A percentile compares a stretch with the other conserved stretches of the same genome.
Conservation (phyloP, 2,888 invertebrate species). For the Bhutanitis thaidina region DNA sequence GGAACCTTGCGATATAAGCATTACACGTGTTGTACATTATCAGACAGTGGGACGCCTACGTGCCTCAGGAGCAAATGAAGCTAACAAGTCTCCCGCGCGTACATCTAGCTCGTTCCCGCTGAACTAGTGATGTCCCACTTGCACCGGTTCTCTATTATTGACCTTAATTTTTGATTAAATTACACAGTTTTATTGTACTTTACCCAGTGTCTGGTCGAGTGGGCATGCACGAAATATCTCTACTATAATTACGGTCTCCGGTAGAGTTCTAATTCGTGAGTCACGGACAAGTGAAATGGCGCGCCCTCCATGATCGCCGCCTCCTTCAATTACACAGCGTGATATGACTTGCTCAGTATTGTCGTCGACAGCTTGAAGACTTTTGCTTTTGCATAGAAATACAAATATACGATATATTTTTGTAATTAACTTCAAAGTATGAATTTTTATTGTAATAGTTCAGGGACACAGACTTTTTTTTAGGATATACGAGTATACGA, state of each 20-base stretch:
- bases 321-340: constrained; percentile 63
- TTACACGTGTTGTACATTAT: not conserved
- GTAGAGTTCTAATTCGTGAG: constrained; percentile 75
- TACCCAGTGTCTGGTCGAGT: constrained; percentile 41
- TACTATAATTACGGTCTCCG: constrained; percentile 69
- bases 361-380: constrained; percentile 45
- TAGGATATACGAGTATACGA: no score
- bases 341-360: constrained; percentile 46
- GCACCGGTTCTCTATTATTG: constrained; percentile 35
- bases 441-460: no score
- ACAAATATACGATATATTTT: no score
- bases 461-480: no score
- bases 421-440: no score
- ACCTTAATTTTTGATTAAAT: constrained; percentile 64
- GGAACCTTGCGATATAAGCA: not conserved
- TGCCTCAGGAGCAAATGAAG: constrained; percentile 3
- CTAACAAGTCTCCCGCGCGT: constrained; percentile 1
- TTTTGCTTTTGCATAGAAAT: constrained; percentile 28
- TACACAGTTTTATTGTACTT: constrained; percentile 51
- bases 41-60: constrained; percentile 11
- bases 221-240: constrained; percentile 68
- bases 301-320: constrained; percentile 47
- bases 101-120: constrained; percentile 6
- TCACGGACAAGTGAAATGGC: constrained; percentile 73
- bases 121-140: constrained; percentile 16